phyloP scores from a whole-genome alignment of 2,113 vertebrate species.

The Pagrus major region DNA sequence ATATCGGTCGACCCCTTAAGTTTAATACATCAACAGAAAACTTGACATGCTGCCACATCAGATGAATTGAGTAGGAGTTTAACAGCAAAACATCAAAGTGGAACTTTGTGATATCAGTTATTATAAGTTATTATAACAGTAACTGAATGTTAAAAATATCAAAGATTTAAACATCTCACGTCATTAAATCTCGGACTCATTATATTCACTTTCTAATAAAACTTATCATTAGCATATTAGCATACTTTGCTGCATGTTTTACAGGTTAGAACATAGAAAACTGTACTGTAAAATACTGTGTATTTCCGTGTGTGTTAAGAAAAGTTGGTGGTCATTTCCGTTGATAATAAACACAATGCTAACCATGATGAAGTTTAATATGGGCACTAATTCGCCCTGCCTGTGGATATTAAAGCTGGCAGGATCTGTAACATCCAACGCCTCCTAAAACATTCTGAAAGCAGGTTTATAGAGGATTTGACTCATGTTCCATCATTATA shows the following conservation, averaged over 20 bases:
- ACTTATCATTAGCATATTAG: neutral
- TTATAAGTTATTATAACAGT: neutral
- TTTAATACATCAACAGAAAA: too few relatives aligned
- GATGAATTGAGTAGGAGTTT: neutral
- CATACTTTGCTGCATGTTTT: neutral
- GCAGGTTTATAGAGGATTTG: conserved; percentile 9
- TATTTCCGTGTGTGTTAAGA: neutral
- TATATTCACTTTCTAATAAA: neutral
- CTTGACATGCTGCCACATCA: neutral
- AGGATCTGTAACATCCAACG: neutral
- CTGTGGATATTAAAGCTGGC: neutral
- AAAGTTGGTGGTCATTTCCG: neutral
- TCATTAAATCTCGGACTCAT: neutral
- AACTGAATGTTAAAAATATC: neutral
- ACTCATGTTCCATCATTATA: conserved; percentile 6
- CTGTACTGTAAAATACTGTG: neutral
- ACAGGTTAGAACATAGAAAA: neutral
- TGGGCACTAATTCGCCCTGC: neutral
- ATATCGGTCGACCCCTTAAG: too few relatives aligned
- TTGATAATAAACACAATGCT: neutral
- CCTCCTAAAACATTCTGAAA: neutral
- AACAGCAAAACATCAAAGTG: neutral
- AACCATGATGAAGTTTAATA: conserved; percentile 3
- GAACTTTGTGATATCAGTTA: neutral
- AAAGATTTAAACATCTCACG: neutral